Evolutionary conservation across 2,888 invertebrate species (phyloP), one percentile per base, ranked within the genome.

Genomic region (Timema cristinae): DNA sequence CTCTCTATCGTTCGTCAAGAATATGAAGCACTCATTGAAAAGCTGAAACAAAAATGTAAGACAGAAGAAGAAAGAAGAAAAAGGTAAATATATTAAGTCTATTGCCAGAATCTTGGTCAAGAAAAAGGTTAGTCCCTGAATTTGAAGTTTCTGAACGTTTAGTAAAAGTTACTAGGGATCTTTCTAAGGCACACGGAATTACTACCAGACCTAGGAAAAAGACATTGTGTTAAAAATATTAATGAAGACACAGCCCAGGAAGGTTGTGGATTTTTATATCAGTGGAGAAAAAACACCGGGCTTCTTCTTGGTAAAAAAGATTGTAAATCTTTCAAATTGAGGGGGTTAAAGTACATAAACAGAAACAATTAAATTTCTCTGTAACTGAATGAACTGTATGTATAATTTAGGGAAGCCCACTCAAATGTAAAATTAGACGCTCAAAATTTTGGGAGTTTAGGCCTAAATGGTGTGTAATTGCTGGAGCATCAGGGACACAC

Each of bases 341-440:
- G 10, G 59, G 59, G 15, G 59, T 59, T 9, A 59, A n/a, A n/a
- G 59, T 8, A 59, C 59, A 59, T n/a, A n/a, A 59, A 13, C 59
- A 59, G 59, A 59, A 59, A n/a, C 54, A n/a, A n/a, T n/a, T n/a
- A n/a, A n/a, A n/a, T n/a, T n/a, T n/a, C n/a, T n/a, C n/a, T n/a
- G n/a, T n/a, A n/a, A n/a, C n/a, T n/a, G n/a, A n/a, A n/a, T n/a
- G n/a, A n/a, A n/a, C n/a, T n/a, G n/a, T n/a, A 52, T 52, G 10
- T 52, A 52, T 4, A n/a, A 52, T 52, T 52, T 52, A 52, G n/a
- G 54, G 54, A n/a, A 52, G 59, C 59, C 59, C n/a, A 59, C 59
- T 0, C n/a, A 59, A 59, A 32, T 59, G 59, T 59, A 59, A 59
- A 59, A 59, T 59, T 59, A 5, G 32, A 13, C 32, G 59, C 15